Conservation (phyloP, 2,113 vertebrate genomes). For the Nansenia antarctica region DNA sequence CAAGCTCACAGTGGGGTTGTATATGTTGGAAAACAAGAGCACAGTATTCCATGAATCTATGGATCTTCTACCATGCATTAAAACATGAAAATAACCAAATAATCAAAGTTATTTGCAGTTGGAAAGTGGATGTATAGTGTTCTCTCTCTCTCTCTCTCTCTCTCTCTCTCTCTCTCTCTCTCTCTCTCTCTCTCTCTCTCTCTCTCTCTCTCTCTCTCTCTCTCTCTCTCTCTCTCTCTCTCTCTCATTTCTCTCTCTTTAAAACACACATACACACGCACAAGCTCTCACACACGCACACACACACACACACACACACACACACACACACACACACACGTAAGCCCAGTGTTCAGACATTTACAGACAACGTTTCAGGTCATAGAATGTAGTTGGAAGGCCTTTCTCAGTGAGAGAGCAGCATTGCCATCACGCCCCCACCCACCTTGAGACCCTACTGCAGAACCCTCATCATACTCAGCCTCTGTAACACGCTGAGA, state of each 20-base stretch:
- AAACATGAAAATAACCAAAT: conserved; percentile 23
- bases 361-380: background rate
- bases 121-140: background rate
- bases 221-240: background rate
- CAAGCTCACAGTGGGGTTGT: conserved; percentile 25
- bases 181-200: background rate
- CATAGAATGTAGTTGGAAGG: background rate
- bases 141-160: background rate
- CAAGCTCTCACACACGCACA: background rate
- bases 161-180: background rate
- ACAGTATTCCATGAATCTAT: conserved; percentile 18
- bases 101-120: conserved; percentile 7
- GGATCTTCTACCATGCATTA: conserved; percentile 14
- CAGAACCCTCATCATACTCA: conserved; percentile 90
- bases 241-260: too few species aligned
- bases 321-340: conserved; percentile 14
- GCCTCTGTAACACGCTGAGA: conserved; percentile 96
- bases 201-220: background rate
- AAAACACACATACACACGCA: background rate
- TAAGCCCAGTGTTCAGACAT: background rate
- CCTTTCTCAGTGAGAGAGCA: background rate
- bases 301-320: conserved; percentile 11
- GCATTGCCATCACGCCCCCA: conserved; percentile 66
- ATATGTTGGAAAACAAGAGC: conserved; percentile 22
- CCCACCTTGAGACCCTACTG: conserved; percentile 95